A percentile compares a stretch with the other conserved stretches of the same genome.
Evolutionary conservation across 1,140 invertebrate genomes (phyloP).

Genomic region (Drosophila setifemur): DNA sequence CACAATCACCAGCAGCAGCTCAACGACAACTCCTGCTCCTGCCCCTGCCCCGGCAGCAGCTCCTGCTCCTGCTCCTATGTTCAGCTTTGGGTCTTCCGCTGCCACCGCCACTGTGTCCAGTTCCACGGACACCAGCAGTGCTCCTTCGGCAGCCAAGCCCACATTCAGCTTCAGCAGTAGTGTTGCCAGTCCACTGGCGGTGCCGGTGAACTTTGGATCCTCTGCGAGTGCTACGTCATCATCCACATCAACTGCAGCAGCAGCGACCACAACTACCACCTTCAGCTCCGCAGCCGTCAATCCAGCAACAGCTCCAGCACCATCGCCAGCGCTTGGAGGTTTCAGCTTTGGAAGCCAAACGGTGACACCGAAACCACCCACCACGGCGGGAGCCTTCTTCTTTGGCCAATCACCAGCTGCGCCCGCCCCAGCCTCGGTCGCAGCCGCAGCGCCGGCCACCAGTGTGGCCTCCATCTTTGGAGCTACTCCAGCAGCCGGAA

Average conservation of each 20-base stretch:
- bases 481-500: background rate
- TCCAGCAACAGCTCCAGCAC: background rate
- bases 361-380: background rate
- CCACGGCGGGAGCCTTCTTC: slow-evolving; percentile 9
- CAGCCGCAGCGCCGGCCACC: background rate
- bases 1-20: no score
- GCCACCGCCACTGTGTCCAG: slow-evolving; percentile 22
- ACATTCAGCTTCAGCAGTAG: slow-evolving; percentile 29
- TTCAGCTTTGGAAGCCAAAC: slow-evolving; percentile 24
- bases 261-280: background rate
- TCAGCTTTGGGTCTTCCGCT: slow-evolving; percentile 35
- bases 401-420: slow-evolving; percentile 22
- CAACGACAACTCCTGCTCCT: no score
- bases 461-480: slow-evolving; percentile 27
- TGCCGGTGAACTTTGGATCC: background rate
- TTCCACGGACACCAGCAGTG: slow-evolving; percentile 10
- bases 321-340: background rate
- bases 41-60: background rate
- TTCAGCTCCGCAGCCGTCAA: background rate
- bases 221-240: slow-evolving; percentile 7
- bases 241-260: background rate
- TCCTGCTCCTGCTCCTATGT: background rate
- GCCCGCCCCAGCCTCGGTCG: background rate
- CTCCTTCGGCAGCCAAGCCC: slow-evolving; percentile 4
- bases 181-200: background rate